Evolutionary conservation across 2,113 vertebrate genomes (phyloP).

Genomic region (Deroptyus accipitrinus): DNA sequence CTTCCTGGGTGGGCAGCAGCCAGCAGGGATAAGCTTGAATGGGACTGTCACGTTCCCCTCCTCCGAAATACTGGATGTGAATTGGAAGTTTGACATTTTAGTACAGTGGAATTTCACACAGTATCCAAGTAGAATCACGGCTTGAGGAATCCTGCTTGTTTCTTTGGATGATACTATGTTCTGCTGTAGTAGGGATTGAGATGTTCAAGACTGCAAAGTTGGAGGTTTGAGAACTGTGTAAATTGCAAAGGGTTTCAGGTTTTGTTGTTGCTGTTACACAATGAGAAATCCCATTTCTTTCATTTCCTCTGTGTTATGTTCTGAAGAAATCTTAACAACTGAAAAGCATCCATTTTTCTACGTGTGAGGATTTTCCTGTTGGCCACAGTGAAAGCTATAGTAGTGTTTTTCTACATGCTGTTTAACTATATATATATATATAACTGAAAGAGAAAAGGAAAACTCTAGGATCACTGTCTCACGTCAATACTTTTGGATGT

Average conservation of each 20-base stretch:
- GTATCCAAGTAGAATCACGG: slow-evolving; percentile 20
- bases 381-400: slow-evolving; percentile 64
- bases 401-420: slow-evolving; percentile 73
- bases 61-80: slow-evolving; percentile 45
- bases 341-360: slow-evolving; percentile 67
- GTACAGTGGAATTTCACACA: neutral
- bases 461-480: slow-evolving; percentile 34
- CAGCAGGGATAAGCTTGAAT: neutral
- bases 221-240: slow-evolving; percentile 57
- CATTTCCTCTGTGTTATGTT: slow-evolving; percentile 61
- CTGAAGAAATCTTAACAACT: slow-evolving; percentile 62
- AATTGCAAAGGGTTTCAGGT: slow-evolving; percentile 44
- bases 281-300: slow-evolving; percentile 55
- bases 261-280: slow-evolving; percentile 19
- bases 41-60: neutral
- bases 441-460: slow-evolving; percentile 61
- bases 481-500: slow-evolving; percentile 66
- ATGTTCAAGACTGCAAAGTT: slow-evolving; percentile 40
- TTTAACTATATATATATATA: slow-evolving; percentile 59
- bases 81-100: neutral
- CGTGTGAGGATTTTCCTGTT: slow-evolving; percentile 64
- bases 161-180: neutral
- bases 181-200: slow-evolving; percentile 52
- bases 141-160: neutral
- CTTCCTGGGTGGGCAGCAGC: slow-evolving; percentile 33